Percentiles rank a stretch among this genome's conserved stretches.
Evolutionary conservation across 2,113 vertebrate genomes (phyloP).

Genomic region (Psilopogon haemacephalus): DNA sequence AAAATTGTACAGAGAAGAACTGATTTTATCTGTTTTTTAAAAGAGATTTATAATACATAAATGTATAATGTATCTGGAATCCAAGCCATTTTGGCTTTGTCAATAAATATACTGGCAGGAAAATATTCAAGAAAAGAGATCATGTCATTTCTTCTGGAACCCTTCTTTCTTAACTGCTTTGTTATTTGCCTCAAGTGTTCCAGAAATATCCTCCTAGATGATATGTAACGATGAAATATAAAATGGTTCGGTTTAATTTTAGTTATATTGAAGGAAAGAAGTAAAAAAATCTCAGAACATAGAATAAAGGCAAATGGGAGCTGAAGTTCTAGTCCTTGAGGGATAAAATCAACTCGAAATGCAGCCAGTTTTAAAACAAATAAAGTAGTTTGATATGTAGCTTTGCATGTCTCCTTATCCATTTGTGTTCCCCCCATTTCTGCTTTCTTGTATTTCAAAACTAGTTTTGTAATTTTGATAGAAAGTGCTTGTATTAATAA

Average conservation of each 20-base stretch:
- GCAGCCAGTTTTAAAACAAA: background rate
- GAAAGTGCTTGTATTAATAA: background rate
- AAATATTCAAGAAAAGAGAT: background rate
- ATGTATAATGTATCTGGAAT: background rate
- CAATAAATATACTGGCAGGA: background rate
- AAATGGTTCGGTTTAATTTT: constrained; percentile 5
- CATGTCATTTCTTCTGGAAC: background rate
- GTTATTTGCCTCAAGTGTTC: background rate
- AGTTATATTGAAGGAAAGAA: background rate
- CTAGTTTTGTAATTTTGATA: background rate
- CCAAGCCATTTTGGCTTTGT: background rate
- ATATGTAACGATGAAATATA: background rate
- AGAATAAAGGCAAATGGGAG: background rate
- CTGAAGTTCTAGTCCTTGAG: background rate
- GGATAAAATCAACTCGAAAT: constrained; percentile 1
- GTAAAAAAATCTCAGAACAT: background rate
- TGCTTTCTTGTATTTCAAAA: background rate
- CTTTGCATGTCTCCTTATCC: background rate
- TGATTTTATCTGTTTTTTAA: background rate
- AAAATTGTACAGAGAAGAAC: background rate
- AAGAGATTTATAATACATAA: background rate
- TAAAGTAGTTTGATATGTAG: background rate
- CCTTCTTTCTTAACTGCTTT: background rate
- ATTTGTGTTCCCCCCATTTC: background rate
- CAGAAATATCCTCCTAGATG: background rate